A percentile compares a stretch with the other conserved stretches of the same genome.
Evolutionary conservation across 2,113 vertebrate genomes (phyloP).

Genomic region (Oryzias javanicus): DNA sequence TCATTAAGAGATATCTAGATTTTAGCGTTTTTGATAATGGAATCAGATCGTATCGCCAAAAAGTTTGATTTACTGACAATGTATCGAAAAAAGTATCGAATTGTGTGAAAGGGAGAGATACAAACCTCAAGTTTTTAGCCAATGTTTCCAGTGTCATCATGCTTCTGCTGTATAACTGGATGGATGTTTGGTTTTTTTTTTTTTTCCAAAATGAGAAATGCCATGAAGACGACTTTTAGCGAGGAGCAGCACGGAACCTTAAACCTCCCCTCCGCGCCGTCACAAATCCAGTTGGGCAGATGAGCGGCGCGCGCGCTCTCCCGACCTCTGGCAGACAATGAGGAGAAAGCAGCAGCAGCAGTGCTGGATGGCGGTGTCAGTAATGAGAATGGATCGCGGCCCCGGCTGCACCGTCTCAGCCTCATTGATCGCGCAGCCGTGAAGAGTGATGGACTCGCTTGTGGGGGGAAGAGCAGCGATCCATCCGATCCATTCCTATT

Average conservation of each 20-base stretch:
- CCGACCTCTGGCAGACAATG: slow-evolving; percentile 34
- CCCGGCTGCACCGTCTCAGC: slow-evolving; percentile 30
- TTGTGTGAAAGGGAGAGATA: too few species aligned
- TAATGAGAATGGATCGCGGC: slow-evolving; percentile 70
- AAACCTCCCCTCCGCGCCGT: slow-evolving; percentile 4
- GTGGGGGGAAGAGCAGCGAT: slow-evolving; percentile 26
- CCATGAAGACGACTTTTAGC: too few species aligned
- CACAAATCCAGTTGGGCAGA: slow-evolving; percentile 28
- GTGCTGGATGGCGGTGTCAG: slow-evolving; percentile 35
- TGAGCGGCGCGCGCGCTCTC: slow-evolving; percentile 16
- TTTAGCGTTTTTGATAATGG: too few species aligned
- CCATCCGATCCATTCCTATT: slow-evolving; percentile 73
- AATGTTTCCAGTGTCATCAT: too few species aligned
- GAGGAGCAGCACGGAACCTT: slow-evolving; percentile 12
- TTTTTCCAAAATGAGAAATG: too few species aligned
- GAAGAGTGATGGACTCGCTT: slow-evolving; percentile 46
- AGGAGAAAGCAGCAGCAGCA: slow-evolving; percentile 29
- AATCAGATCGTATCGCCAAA: too few species aligned
- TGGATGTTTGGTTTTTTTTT: too few species aligned
- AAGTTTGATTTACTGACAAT: too few species aligned
- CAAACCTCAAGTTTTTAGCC: too few species aligned
- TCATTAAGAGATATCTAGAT: too few species aligned
- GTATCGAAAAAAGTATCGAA: too few species aligned
- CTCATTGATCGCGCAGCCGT: slow-evolving; percentile 55
- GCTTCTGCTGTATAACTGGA: too few species aligned